These are phyloP conservation scores for Eledone cirrhosa DNA, from an alignment of 2,888 invertebrate genomes.

Conservation along the genomic window DNA sequence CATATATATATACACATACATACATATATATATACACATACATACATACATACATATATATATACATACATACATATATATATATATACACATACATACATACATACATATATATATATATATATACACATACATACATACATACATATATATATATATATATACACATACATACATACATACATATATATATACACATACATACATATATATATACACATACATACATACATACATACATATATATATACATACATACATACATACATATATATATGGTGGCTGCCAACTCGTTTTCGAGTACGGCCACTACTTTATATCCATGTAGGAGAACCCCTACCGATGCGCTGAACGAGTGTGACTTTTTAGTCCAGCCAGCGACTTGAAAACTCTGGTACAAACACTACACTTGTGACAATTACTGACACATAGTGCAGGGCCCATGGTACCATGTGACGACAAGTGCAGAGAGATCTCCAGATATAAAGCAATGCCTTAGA, in stretches of 20 bases:
- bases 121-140: not conserved
- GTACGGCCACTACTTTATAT: too few species aligned
- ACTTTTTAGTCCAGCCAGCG: too few species aligned
- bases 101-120: not conserved
- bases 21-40: not conserved
- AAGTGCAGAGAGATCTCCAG: not conserved
- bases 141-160: not conserved
- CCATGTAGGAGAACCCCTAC: too few species aligned
- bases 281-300: too few species aligned
- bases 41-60: not conserved
- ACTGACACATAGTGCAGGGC: too few species aligned
- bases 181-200: not conserved
- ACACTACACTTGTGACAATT: too few species aligned
- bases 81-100: not conserved
- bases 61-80: not conserved
- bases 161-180: not conserved
- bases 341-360: too few species aligned
- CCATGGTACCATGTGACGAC: too few species aligned
- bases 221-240: not conserved
- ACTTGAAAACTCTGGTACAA: too few species aligned
- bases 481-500: not conserved
- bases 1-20: not conserved
- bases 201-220: not conserved
- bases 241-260: not conserved
- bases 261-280: too few species aligned